Evolutionary conservation across 2,888 invertebrate species (phyloP).

Genomic region (Nematopogon swammerdamellus): DNA sequence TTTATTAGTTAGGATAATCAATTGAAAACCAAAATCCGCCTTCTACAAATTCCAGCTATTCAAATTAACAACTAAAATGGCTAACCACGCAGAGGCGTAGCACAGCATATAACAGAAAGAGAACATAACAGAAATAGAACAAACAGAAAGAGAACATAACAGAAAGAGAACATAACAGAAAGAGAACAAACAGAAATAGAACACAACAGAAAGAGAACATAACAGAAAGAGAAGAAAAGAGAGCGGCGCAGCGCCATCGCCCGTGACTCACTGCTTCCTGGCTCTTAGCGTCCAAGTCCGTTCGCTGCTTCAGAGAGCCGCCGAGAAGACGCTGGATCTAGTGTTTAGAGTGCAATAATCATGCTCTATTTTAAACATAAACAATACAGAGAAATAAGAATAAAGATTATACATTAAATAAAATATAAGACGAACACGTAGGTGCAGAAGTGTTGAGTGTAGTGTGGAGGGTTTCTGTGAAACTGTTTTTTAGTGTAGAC

Average conservation of each 20-base stretch:
- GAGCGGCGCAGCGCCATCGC: slow-evolving; percentile 5
- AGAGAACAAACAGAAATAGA: slow-evolving; percentile 8
- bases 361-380: background rate
- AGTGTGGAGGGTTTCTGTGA: no score
- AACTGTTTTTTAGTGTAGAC: no score
- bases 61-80: no score
- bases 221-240: background rate
- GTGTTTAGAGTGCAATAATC: slow-evolving; percentile 25
- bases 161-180: slow-evolving; percentile 6
- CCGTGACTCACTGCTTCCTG: slow-evolving; percentile 65
- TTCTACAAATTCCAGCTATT: slow-evolving; percentile 12
- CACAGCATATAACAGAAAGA: no score
- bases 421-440: slow-evolving; percentile 2
- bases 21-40: slow-evolving; percentile 17
- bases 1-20: slow-evolving; percentile 13
- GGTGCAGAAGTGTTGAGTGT: no score
- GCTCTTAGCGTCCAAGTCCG: slow-evolving; percentile 65
- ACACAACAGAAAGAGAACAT: slow-evolving; percentile 4
- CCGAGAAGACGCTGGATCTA: slow-evolving; percentile 75
- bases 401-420: slow-evolving; percentile 20
- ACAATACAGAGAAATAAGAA: slow-evolving; percentile 20
- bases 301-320: slow-evolving; percentile 62
- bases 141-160: slow-evolving; percentile 1
- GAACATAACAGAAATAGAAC: no score
- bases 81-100: no score